Evolutionary conservation across 2,113 vertebrate genomes (phyloP).

Genomic region (Anser cygnoides): DNA sequence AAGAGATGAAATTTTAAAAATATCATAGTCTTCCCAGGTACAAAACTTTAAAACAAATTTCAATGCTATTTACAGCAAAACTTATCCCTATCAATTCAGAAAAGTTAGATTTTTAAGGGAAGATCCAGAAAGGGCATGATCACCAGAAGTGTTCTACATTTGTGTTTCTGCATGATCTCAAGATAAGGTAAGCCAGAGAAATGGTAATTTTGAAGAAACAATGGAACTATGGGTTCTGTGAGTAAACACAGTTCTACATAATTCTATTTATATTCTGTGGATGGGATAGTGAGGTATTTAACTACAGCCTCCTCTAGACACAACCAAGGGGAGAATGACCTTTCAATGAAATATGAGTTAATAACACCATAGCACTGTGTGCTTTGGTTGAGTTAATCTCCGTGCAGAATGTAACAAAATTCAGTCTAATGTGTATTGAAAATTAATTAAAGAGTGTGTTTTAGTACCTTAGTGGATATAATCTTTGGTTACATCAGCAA

Average conservation of each 20-base stretch:
- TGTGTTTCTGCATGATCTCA: background rate
- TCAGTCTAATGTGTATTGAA: constrained; percentile 66
- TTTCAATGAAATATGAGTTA: constrained; percentile 72
- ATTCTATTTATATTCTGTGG: constrained; percentile 29
- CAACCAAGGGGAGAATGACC: constrained; percentile 54
- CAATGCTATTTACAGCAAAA: background rate
- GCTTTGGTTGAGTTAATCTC: constrained; percentile 48
- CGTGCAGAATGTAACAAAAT: constrained; percentile 50
- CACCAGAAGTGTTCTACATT: background rate
- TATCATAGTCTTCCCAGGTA: background rate
- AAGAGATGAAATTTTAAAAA: background rate
- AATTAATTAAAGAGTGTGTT: constrained; percentile 61
- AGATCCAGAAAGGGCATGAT: background rate
- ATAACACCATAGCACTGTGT: constrained; percentile 40
- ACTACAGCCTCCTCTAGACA: constrained; percentile 32
- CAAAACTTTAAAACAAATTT: background rate
- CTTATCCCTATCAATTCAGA: background rate
- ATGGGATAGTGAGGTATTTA: constrained; percentile 35
- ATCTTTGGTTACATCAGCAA: constrained; percentile 45
- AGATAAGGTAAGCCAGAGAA: background rate
- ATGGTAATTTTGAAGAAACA: background rate
- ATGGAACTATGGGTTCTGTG: background rate
- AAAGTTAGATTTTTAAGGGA: background rate
- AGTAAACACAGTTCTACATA: background rate
- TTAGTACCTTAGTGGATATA: constrained; percentile 38